phyloP scores from a whole-genome alignment of 2,113 vertebrate genomes.

The Sylvietta virens region DNA sequence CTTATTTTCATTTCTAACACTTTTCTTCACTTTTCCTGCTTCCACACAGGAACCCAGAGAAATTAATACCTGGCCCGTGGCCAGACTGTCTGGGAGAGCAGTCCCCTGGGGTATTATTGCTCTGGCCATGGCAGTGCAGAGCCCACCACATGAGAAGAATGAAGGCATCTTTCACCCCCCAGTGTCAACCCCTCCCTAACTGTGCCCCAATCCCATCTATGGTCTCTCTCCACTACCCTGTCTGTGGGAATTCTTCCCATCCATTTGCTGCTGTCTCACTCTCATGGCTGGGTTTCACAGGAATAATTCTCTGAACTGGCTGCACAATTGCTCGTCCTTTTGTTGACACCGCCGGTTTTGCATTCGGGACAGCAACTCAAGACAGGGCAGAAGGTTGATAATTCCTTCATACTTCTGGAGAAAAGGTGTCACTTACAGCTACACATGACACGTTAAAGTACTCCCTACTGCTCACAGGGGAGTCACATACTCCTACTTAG shows the following conservation, averaged over 20 bases:
- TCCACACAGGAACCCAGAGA: background rate
- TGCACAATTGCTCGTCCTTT: background rate
- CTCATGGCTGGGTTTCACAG: background rate
- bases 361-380: background rate
- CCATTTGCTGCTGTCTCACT: background rate
- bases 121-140: background rate
- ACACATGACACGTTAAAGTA: rapidly evolving
- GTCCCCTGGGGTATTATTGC: background rate
- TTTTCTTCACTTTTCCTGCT: background rate
- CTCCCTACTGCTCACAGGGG: background rate
- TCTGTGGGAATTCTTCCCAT: background rate
- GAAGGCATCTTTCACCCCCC: background rate
- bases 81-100: background rate
- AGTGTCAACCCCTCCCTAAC: background rate
- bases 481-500: background rate
- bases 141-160: background rate
- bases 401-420: background rate
- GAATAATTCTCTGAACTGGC: background rate
- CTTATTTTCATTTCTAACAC: background rate
- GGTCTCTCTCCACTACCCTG: background rate
- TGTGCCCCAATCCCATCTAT: background rate
- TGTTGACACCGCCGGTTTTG: rapidly evolving
- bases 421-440: background rate
- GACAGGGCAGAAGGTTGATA: background rate
- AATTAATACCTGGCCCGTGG: background rate